Percentiles rank a stretch among this genome's conserved stretches.
These are phyloP conservation scores for Sandelia bainsii DNA, from an alignment of 2,797 vertebrate species.

Conservation along the genomic window DNA sequence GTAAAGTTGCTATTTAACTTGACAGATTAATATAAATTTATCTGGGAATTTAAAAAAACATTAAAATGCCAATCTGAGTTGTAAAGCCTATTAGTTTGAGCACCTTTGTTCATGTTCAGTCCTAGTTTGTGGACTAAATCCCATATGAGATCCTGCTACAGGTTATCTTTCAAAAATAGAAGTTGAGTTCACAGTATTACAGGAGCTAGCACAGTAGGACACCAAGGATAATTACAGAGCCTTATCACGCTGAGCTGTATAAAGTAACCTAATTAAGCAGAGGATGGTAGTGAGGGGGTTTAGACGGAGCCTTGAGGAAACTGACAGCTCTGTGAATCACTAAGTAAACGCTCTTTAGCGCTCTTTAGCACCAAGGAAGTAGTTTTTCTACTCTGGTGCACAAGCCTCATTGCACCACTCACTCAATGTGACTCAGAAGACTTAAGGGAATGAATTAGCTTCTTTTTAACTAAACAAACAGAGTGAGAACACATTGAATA, in stretches of 20 bases:
- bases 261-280: slow-evolving; percentile 81
- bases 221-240: slow-evolving; percentile 79
- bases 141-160: slow-evolving; percentile 55
- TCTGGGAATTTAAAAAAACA: neutral
- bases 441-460: slow-evolving; percentile 46
- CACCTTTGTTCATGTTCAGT: slow-evolving; percentile 25
- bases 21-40: neutral
- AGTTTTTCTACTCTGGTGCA: slow-evolving; percentile 40
- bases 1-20: neutral
- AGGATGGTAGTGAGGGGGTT: slow-evolving; percentile 55
- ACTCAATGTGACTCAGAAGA: slow-evolving; percentile 49
- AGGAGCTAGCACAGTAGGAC: slow-evolving; percentile 74
- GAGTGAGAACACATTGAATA: slow-evolving; percentile 22
- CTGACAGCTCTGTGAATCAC: slow-evolving; percentile 70
- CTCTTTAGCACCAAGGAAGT: slow-evolving; percentile 64
- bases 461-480: slow-evolving; percentile 49
- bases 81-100: slow-evolving; percentile 15
- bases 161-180: slow-evolving; percentile 62
- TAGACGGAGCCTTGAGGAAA: slow-evolving; percentile 63
- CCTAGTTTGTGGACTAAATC: slow-evolving; percentile 58
- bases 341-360: slow-evolving; percentile 71
- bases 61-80: neutral
- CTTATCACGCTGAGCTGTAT: slow-evolving; percentile 68
- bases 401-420: slow-evolving; percentile 49
- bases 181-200: slow-evolving; percentile 67